Base-by-base conservation (phyloP, 2,888 invertebrate species). In the Sisyra nigra region DNA sequence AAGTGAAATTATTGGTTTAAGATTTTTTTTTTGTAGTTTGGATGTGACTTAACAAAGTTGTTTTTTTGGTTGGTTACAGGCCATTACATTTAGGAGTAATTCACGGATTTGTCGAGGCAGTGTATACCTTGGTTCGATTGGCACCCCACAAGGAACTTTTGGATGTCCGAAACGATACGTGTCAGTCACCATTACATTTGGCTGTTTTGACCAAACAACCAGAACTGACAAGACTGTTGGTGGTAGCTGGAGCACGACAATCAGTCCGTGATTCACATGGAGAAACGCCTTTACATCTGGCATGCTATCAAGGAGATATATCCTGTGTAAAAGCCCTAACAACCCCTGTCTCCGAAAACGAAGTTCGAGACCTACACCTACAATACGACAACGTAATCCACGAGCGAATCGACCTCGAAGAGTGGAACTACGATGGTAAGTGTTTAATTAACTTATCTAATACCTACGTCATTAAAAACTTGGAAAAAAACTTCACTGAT, bases 401-500 rank as follows among this genome's bases (percentile, higher is more conserved):
- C 51, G 53, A 59, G 52, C 74, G 67, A 51, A 76, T 68, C 52
- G 70, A 76, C 54, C 67, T 89, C 52, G 80, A 89, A 59, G 80
- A 83, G 59, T 77, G 78, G 62, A 89, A 91, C 60, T 87, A 84
- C 61, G 76, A 80, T 61, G 89, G 89, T 89, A 59, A 78, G 79
- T 68, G 33, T 13, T 41, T 24, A n/a, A n/a, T n/a, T n/a, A n/a
- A n/a, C n/a, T n/a, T 9, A 36, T 17, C 4, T 11, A n/a, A 32
- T n/a, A n/a, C n/a, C n/a, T n/a, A n/a, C n/a, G n/a, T n/a, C n/a
- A n/a, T n/a, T n/a, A n/a, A n/a, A n/a, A n/a, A n/a, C n/a, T n/a
- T 30, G 10, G 31, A 30, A 30, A 30, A 30, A 30, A 30, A 30
- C 10, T 30, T 8, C 31, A 30, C 10, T 30, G 8, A 30, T 30